These are phyloP conservation scores for Zaprionus bogoriensis DNA, from an alignment of 2,888 invertebrate genomes.

Conservation along the genomic window DNA sequence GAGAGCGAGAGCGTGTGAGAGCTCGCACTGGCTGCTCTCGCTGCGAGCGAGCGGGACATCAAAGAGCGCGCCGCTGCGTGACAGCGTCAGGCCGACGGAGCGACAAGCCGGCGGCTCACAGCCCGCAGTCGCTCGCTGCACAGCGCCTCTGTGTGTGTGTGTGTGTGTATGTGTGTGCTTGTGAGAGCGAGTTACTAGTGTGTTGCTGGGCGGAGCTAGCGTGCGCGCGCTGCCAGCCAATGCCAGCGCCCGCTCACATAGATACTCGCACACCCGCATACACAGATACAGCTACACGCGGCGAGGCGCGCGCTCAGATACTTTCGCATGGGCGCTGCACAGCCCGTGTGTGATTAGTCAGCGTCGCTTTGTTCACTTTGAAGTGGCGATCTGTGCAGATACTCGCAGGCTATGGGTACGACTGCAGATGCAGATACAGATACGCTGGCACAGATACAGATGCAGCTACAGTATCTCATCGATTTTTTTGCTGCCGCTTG, in stretches of 20 bases:
- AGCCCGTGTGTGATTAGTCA: conserved; percentile 41
- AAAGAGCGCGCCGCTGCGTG: conserved; percentile 64
- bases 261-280: conserved; percentile 31
- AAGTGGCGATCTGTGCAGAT: conserved; percentile 3
- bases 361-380: conserved; percentile 22
- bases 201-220: conserved; percentile 54
- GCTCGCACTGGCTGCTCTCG: too few species aligned
- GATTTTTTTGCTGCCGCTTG: conserved; percentile 46
- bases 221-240: conserved; percentile 47
- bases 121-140: background rate
- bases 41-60: conserved; percentile 41
- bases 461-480: conserved; percentile 37
- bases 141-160: background rate
- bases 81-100: conserved; percentile 29
- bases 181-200: background rate
- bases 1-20: background rate
- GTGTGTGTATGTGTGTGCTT: background rate
- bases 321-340: conserved; percentile 33
- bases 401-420: conserved; percentile 1
- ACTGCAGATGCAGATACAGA: background rate
- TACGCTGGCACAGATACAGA: conserved; percentile 17
- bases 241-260: conserved; percentile 41
- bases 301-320: conserved; percentile 16
- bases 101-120: conserved; percentile 43
- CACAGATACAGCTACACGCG: conserved; percentile 6